Evolutionary conservation across 2,113 vertebrate genomes (phyloP).

Genomic region (Pangasianodon gigas): DNA sequence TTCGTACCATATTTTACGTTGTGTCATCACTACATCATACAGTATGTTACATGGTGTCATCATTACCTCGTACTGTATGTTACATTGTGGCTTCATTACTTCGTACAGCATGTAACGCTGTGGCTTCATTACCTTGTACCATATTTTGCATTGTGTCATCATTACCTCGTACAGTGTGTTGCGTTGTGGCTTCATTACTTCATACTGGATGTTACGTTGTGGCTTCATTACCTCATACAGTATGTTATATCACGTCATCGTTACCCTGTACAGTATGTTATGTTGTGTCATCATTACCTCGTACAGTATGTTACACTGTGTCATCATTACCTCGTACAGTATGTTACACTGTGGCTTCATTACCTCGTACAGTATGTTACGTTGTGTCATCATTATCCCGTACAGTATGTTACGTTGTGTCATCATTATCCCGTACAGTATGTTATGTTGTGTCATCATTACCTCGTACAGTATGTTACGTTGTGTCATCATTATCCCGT

Average conservation of each 20-base stretch:
- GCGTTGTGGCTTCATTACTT: too few relatives aligned
- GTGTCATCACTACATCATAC: background rate
- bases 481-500: too few relatives aligned
- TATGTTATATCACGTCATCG: background rate
- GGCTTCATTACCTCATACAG: background rate
- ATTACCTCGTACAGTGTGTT: background rate
- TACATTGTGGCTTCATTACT: background rate
- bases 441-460: too few relatives aligned
- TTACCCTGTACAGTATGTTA: background rate
- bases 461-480: too few relatives aligned
- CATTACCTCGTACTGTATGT: background rate
- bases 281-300: background rate
- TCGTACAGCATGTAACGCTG: background rate
- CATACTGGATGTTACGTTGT: too few relatives aligned
- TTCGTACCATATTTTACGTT: rapidly evolving
- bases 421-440: too few relatives aligned
- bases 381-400: background rate
- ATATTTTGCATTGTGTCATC: background rate
- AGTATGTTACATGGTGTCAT: background rate
- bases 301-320: background rate
- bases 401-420: background rate
- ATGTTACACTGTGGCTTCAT: background rate
- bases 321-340: background rate
- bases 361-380: background rate
- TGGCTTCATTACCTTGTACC: background rate